Percentiles rank a stretch among this genome's conserved stretches.
phyloP scores from a whole-genome alignment of 2,113 vertebrate genomes.

The Phodopus roborovskii region DNA sequence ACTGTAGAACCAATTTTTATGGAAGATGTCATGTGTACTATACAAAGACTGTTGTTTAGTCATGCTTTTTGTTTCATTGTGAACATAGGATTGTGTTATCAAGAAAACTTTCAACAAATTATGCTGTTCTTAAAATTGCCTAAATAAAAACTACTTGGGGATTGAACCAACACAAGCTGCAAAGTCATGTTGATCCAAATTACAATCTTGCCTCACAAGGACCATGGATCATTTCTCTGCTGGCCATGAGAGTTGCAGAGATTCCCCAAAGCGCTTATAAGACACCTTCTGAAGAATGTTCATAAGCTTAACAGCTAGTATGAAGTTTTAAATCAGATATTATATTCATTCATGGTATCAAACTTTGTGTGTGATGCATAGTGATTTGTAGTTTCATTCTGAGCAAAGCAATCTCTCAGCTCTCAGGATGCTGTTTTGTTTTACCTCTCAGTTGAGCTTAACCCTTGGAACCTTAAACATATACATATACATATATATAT shows the following conservation, averaged over 20 bases:
- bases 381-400: background rate
- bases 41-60: background rate
- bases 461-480: background rate
- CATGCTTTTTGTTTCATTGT: background rate
- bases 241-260: background rate
- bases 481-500: too few species aligned
- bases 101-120: background rate
- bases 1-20: background rate
- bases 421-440: background rate
- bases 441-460: background rate
- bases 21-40: background rate
- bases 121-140: background rate
- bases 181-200: background rate
- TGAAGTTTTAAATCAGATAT: constrained; percentile 26
- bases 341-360: background rate
- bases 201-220: background rate
- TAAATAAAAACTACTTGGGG: background rate
- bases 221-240: background rate
- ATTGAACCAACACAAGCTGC: background rate
- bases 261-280: rapidly evolving
- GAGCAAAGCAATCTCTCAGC: background rate
- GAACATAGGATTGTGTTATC: background rate
- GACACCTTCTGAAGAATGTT: constrained; percentile 40
- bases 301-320: constrained; percentile 15
- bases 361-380: background rate